Evolutionary conservation across 2,113 vertebrate species (phyloP).

Genomic region (Reinhardtius hippoglossoides): DNA sequence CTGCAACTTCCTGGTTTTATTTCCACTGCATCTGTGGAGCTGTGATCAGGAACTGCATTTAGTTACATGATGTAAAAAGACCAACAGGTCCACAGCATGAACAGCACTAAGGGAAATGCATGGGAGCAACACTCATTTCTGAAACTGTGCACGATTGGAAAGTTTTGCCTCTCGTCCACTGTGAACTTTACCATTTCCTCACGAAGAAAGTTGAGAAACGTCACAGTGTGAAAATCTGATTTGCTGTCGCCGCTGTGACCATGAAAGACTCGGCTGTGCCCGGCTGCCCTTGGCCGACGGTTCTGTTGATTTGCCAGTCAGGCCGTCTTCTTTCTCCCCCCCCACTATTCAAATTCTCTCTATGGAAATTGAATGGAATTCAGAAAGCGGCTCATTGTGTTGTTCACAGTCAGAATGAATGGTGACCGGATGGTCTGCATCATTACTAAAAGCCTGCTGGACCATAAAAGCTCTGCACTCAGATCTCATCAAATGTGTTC

Average conservation of each 20-base stretch:
- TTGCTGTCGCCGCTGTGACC: constrained; percentile 36
- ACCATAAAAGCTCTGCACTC: constrained; percentile 16
- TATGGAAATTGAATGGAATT: constrained; percentile 16
- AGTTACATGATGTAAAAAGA: too few species aligned
- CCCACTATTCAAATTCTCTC: constrained; percentile 26
- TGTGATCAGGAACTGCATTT: too few species aligned
- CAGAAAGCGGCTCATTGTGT: constrained; percentile 9
- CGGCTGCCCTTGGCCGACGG: constrained; percentile 25
- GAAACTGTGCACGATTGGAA: not conserved
- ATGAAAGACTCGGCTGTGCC: constrained; percentile 41
- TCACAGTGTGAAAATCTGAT: constrained; percentile 37
- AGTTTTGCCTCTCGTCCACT: constrained; percentile 1
- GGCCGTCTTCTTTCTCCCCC: constrained; percentile 5
- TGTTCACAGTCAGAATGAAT: constrained; percentile 21
- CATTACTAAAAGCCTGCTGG: constrained; percentile 25
- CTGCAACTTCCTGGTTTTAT: too few species aligned
- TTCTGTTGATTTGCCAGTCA: constrained; percentile 39
- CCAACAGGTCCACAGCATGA: too few species aligned
- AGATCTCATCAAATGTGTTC: constrained; percentile 3
- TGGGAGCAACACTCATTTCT: too few species aligned
- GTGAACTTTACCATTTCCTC: not conserved
- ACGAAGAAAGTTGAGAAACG: constrained; percentile 22
- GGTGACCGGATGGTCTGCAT: constrained; percentile 1
- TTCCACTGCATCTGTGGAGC: too few species aligned
- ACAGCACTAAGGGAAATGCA: too few species aligned